Conservation (phyloP, 2,888 invertebrate genomes). For the Lasiommata megera region DNA sequence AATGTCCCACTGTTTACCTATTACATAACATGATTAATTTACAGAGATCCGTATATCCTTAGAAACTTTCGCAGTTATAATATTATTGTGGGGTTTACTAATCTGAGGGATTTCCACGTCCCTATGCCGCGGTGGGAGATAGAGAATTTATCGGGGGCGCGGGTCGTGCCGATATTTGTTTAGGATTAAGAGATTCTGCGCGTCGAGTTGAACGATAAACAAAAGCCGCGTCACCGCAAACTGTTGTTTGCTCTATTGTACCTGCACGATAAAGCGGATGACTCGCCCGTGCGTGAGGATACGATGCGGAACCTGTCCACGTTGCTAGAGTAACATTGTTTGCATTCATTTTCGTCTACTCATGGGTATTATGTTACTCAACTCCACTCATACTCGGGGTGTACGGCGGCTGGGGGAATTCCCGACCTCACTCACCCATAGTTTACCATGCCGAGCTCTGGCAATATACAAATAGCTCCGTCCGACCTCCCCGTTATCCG, state of each 20-base stretch:
- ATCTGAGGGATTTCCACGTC: conserved; percentile 52
- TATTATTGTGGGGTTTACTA: conserved; percentile 74
- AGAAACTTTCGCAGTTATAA: not conserved
- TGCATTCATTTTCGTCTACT: not conserved
- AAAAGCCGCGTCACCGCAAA: conserved; percentile 67
- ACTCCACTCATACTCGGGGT: too few relatives aligned
- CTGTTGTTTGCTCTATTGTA: conserved; percentile 74
- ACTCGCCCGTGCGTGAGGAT: conserved; percentile 34
- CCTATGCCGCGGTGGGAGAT: conserved; percentile 41
- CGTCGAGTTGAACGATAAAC: conserved; percentile 58
- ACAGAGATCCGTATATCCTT: not conserved
- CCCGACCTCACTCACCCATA: too few relatives aligned
- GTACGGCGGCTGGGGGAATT: too few relatives aligned
- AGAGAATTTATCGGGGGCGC: conserved; percentile 53
- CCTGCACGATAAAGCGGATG: conserved; percentile 65
- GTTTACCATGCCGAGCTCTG: too few relatives aligned
- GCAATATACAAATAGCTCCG: too few relatives aligned
- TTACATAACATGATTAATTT: too few relatives aligned
- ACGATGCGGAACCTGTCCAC: conserved; percentile 13
- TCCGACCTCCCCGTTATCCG: too few relatives aligned
- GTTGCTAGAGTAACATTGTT: conserved; percentile 23
- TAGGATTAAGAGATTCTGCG: conserved; percentile 74
- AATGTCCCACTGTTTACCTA: too few relatives aligned
- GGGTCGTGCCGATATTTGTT: conserved; percentile 60
- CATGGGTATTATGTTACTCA: too few relatives aligned